Base-by-base conservation (phyloP, 2,113 vertebrate species). In the Tenebrosternarchus preto region DNA sequence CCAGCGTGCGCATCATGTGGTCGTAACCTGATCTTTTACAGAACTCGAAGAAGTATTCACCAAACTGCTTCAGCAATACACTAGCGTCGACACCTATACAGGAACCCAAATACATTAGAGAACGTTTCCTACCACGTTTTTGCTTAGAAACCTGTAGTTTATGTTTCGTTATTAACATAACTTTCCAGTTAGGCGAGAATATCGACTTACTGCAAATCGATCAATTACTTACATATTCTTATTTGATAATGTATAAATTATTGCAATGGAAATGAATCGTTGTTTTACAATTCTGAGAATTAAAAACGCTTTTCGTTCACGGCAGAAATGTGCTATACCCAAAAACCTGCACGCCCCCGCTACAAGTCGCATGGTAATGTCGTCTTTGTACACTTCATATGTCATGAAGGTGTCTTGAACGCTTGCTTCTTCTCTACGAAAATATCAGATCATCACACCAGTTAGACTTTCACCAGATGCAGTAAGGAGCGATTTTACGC, bases 11-110 rank as follows among this genome's bases (percentile, higher is more conserved):
- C 83, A 95, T 88, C 94, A 95, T 94, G 77, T 91, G 92, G 82
- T 94, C 92, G 31, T 94, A 95, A 50, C 94, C 93, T 3, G 94
- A 94, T 56, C 88, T 90, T 84, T 94, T 94, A 80, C 93, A 95
- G 85, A 95, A 94, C 79, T 94, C 92, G 86, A 95, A 95, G n/a
- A 95, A 95, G 86, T 94, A 92, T 78, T 93, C 91, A 56, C 94
- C 94, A 82, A 95, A 95, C 85, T 93, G 92, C n/a, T n/a, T 66
- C 84, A 94, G 85, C 80, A 95, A 90, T 27, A 80, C 72, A 55
- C 93, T 92, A 64, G 91, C 88, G 57, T 91, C 85, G 63, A 93
- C 82, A 83, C 86, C 93, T 94, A 75, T 19, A 25, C 83, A 88
- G 83, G 83, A 19, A 85, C 76, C n/a, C n/a, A 84, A 88, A 83